These are phyloP conservation scores for Esox lucius DNA, from an alignment of 2,797 vertebrate genomes.

Conservation along the genomic window DNA sequence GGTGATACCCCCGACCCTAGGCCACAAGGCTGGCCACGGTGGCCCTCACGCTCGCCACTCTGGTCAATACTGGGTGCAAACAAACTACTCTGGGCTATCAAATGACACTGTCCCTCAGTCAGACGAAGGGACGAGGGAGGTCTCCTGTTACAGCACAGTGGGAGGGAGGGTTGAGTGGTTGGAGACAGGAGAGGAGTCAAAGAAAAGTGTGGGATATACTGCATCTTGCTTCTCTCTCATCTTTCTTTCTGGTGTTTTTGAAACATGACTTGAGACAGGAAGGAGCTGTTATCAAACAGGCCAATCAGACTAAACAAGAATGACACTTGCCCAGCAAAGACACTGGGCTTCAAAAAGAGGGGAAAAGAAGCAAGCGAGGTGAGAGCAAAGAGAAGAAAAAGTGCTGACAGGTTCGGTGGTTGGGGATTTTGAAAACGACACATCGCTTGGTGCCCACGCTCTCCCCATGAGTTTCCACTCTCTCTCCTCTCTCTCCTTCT, in stretches of 20 bases:
- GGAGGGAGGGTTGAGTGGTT: neutral
- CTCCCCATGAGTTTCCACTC: constrained; percentile 46
- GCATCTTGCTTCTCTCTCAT: neutral
- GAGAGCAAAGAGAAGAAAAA: constrained; percentile 60
- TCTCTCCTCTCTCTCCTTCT: neutral
- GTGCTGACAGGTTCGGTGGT: constrained; percentile 75
- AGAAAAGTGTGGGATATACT: neutral
- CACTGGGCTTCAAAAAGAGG: constrained; percentile 16
- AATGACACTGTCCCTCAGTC: constrained; percentile 30
- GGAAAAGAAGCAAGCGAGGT: constrained; percentile 23
- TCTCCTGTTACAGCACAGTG: constrained; percentile 5
- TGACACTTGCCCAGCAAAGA: constrained; percentile 37
- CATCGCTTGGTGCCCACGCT: constrained; percentile 50
- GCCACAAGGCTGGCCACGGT: constrained; percentile 25
- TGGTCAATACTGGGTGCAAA: constrained; percentile 39
- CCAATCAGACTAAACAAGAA: constrained; percentile 37
- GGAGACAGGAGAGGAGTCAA: neutral
- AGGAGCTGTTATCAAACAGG: constrained; percentile 12
- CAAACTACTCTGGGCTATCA: constrained; percentile 23
- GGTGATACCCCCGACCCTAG: constrained; percentile 25
- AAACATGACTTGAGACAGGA: constrained; percentile 2
- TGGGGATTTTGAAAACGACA: constrained; percentile 68
- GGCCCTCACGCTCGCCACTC: constrained; percentile 16
- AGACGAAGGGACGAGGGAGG: constrained; percentile 9
- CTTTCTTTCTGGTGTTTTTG: constrained; percentile 6